These are phyloP conservation scores for Microplitis mediator DNA, from an alignment of 1,140 invertebrate species.

Conservation along the genomic window DNA sequence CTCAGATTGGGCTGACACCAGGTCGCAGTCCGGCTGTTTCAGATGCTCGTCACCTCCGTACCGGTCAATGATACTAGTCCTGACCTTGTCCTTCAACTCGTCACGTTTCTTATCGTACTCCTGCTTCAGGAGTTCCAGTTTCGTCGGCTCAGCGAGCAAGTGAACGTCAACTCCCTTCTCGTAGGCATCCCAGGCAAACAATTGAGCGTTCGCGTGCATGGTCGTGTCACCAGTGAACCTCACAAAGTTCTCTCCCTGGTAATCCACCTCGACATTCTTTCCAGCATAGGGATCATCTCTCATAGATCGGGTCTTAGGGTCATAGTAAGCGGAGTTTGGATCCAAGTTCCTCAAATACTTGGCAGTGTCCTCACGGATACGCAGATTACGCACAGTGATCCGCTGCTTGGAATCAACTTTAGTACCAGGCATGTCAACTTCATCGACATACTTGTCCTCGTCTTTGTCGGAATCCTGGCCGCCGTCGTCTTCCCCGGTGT, in stretches of 20 bases:
- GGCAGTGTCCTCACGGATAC: constrained; percentile 98
- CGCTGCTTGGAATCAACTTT: constrained; percentile 99
- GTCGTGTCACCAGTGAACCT: constrained; percentile 92
- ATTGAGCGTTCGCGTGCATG: constrained; percentile 86
- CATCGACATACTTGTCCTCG: constrained; percentile 86
- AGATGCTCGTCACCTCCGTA: constrained; percentile 95
- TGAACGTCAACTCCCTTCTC: constrained; percentile 95
- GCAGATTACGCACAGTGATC: constrained; percentile 96
- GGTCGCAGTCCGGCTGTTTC: constrained; percentile 80
- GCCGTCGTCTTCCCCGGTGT: constrained; percentile 64
- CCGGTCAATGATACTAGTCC: constrained; percentile 76
- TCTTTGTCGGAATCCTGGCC: constrained; percentile 51
- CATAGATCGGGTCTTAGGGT: constrained; percentile 98
- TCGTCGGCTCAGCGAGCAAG: constrained; percentile 95
- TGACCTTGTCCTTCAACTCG: constrained; percentile 77
- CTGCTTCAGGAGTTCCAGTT: constrained; percentile 88
- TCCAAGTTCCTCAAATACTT: constrained; percentile 98
- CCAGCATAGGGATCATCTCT: constrained; percentile 91
- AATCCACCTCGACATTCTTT: constrained; percentile 79
- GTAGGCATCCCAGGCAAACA: constrained; percentile 98
- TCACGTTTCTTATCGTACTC: constrained; percentile 91
- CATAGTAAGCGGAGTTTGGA: constrained; percentile 97
- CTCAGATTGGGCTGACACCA: constrained; percentile 94
- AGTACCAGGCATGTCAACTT: constrained; percentile 97
- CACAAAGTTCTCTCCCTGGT: constrained; percentile 95